A percentile compares a stretch with the other conserved stretches of the same genome.
Conservation (phyloP, 2,888 invertebrate genomes). For the Oligia strigilis region DNA sequence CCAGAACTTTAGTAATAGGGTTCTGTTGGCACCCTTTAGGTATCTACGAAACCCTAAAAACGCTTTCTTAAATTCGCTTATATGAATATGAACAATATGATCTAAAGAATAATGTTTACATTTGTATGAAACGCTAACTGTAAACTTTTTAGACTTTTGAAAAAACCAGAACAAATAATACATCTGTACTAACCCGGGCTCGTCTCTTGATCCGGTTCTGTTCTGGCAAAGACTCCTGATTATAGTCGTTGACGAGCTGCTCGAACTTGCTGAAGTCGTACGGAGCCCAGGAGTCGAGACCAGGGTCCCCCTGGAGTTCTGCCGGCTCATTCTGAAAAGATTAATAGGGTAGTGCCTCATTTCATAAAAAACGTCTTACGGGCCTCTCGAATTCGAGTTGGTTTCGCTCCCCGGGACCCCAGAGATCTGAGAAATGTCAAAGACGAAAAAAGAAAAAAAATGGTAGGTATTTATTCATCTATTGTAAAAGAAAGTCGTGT, state of each 20-base stretch:
- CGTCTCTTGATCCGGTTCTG: slow-evolving; percentile 82
- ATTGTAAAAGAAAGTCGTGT: no score
- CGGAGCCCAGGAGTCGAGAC: slow-evolving; percentile 76
- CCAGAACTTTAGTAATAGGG: not conserved
- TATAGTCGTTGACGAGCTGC: slow-evolving; percentile 69
- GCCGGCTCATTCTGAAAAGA: slow-evolving; percentile 54
- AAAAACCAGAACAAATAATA: not conserved
- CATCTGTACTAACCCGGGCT: slow-evolving; percentile 77
- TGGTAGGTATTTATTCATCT: no score
- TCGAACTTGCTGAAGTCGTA: slow-evolving; percentile 83
- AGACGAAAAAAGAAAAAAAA: no score
- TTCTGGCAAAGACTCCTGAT: slow-evolving; percentile 69
- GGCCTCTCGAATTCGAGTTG: not conserved
- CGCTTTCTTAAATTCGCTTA: not conserved
- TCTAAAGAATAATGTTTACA: no score
- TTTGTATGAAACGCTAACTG: not conserved
- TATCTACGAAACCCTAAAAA: not conserved
- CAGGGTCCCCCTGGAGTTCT: slow-evolving; percentile 51
- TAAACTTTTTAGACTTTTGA: not conserved
- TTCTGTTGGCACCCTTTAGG: not conserved
- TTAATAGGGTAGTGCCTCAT: not conserved
- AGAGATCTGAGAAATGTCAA: not conserved
- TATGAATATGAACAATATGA: not conserved
- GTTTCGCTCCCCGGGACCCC: not conserved
- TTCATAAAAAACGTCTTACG: not conserved